phyloP scores from a whole-genome alignment of 2,797 vertebrate genomes.

The Triplophysa yarkandensis region DNA sequence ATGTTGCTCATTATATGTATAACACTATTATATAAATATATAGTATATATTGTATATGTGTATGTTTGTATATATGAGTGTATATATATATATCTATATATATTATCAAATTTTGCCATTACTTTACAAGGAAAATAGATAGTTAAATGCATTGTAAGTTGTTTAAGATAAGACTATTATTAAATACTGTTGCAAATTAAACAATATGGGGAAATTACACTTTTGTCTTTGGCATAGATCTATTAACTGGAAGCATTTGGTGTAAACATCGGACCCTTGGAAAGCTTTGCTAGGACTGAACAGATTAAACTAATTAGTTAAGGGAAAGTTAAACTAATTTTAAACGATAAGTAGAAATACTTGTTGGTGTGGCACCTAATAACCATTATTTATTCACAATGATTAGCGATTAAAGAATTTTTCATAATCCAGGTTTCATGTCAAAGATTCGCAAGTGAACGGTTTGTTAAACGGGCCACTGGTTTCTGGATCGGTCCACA shows the following conservation, averaged over 20 bases:
- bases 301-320: not conserved
- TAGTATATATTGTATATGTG: too few species aligned
- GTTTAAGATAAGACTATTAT: too few species aligned
- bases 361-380: not conserved
- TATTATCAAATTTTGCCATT: too few species aligned
- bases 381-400: not conserved
- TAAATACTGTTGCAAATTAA: not conserved
- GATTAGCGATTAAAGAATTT: slow-evolving; percentile 54
- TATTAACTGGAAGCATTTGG: not conserved
- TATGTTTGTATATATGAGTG: too few species aligned
- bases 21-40: too few species aligned
- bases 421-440: slow-evolving; percentile 51
- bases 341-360: slow-evolving; percentile 45
- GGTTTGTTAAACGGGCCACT: slow-evolving; percentile 56
- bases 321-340: not conserved
- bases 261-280: not conserved
- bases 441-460: slow-evolving; percentile 41
- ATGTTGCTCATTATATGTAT: too few species aligned
- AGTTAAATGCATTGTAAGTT: too few species aligned
- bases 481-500: slow-evolving; percentile 48
- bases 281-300: not conserved
- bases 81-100: too few species aligned
- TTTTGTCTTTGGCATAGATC: not conserved
- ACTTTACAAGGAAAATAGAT: too few species aligned
- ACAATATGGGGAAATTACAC: not conserved